Base-by-base conservation (phyloP, 2,113 vertebrate species). In the Typhlomys cinereus region DNA sequence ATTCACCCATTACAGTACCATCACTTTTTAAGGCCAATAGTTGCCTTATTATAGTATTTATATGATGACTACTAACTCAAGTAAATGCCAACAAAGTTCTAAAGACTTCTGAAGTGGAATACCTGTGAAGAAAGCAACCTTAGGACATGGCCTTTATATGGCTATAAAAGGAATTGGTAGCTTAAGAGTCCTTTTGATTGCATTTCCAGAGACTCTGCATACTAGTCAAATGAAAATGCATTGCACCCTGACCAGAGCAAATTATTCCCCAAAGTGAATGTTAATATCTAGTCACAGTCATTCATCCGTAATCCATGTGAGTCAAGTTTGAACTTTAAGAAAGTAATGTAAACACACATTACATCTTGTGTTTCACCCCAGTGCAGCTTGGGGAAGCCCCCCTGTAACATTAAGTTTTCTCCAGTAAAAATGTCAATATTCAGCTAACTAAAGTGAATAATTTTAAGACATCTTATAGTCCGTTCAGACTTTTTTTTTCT, bases 61-160 rank as follows among this genome's bases (percentile, higher is more conserved):
- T 21, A 21, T 11, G 15, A 75, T 20, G 14, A 54, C 39, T 78
- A 34, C 18, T 92, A 90, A 54, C 31, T 92, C 17, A 39, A 31
- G 34, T 69, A 86, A 90, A 70, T 31, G 25, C 27, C 61, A 89
- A 76, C 80, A 86, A 61, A 61, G 62, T 75, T 27, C 61, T 31
- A 2, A 93, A 18, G 34, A 90, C 86, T 11, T 83, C 2, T 79
- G 89, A 86, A 92, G 80, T 90, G 18, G 12, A 92, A 80, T 89
- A 84, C 9, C 34, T 89, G 13, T 27, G 12, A 92, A 94, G 84
- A 67, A 27, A 62, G 61, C 17, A 39, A 29, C 15, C 59, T 71
- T 46, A 44, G 36, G 25, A 82, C 61, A 41, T 36, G 64, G 36
- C 34, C 41, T 85, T 88, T 87, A 71, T 92, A 67, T 93, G 25